phyloP scores from a whole-genome alignment of 2,113 vertebrate genomes.

The Brachyistius frenatus region DNA sequence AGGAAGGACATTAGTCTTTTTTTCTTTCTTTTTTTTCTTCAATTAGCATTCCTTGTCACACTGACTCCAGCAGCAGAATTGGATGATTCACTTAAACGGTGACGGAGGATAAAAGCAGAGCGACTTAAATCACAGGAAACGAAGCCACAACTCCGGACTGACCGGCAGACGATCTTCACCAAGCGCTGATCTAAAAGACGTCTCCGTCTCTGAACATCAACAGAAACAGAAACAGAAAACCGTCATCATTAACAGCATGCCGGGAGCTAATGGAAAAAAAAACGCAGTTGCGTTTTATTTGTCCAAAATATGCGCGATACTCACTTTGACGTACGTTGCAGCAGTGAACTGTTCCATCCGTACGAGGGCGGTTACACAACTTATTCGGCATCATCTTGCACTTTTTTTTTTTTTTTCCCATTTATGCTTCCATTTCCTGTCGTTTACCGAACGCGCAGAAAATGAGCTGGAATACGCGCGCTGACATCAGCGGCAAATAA shows the following conservation, averaged over 20 bases:
- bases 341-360: no score
- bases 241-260: neutral
- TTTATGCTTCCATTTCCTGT: slow-evolving; percentile 9
- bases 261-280: no score
- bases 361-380: neutral
- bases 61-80: no score
- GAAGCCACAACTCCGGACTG: neutral
- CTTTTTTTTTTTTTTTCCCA: neutral
- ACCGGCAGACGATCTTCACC: neutral
- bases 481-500: neutral
- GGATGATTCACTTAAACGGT: neutral
- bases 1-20: neutral
- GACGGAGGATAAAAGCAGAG: neutral
- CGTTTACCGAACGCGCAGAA: neutral
- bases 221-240: no score
- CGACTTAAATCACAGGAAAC: neutral
- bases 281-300: no score
- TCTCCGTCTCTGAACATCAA: no score
- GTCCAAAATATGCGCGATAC: no score
- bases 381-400: neutral
- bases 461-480: neutral
- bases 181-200: neutral
- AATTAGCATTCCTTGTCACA: no score
- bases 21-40: no score
- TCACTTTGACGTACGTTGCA: no score